Percentiles rank a stretch among this genome's conserved stretches.
These are phyloP conservation scores for Spongilla lacustris DNA, from an alignment of 37 sponge, comb jelly and placozoan genomes.

Conservation along the genomic window DNA sequence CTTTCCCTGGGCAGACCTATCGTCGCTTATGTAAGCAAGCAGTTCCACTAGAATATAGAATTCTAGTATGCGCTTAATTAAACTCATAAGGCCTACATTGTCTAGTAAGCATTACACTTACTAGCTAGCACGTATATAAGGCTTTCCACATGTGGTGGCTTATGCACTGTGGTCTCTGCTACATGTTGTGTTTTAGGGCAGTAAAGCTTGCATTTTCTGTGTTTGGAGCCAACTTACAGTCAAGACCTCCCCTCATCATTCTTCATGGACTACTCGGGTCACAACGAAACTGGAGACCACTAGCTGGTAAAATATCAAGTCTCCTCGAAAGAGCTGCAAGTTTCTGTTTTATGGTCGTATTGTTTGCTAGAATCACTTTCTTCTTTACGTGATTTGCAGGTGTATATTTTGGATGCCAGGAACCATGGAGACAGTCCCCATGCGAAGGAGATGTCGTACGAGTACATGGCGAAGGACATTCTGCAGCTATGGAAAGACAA, in stretches of 20 bases:
- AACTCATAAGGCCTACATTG: too few species aligned
- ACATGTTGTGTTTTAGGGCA: constrained; percentile 17
- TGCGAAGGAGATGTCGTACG: constrained; percentile 58
- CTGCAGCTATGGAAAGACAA: constrained; percentile 52
- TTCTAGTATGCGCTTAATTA: too few species aligned
- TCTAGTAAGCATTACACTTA: too few species aligned
- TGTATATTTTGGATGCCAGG: constrained; percentile 82
- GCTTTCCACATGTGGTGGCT: too few species aligned
- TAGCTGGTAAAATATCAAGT: constrained; percentile 44
- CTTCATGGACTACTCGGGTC: constrained; percentile 89
- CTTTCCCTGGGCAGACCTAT: too few species aligned
- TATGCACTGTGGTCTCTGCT: too few species aligned
- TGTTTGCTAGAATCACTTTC: not conserved
- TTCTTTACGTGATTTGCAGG: constrained; percentile 33
- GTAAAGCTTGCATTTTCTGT: constrained; percentile 35
- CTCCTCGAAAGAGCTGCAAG: constrained; percentile 36
- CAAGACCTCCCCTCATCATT: constrained; percentile 57
- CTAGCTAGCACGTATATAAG: too few species aligned
- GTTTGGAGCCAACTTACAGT: not conserved
- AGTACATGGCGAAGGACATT: constrained; percentile 67
- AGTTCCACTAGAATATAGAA: too few species aligned
- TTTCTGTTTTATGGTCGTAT: too few species aligned
- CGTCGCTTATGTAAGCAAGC: too few species aligned
- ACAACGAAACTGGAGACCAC: constrained; percentile 76
- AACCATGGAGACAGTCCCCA: constrained; percentile 95